Evolutionary conservation across 2,113 vertebrate genomes (phyloP).

Genomic region (Megaleporinus macrocephalus): DNA sequence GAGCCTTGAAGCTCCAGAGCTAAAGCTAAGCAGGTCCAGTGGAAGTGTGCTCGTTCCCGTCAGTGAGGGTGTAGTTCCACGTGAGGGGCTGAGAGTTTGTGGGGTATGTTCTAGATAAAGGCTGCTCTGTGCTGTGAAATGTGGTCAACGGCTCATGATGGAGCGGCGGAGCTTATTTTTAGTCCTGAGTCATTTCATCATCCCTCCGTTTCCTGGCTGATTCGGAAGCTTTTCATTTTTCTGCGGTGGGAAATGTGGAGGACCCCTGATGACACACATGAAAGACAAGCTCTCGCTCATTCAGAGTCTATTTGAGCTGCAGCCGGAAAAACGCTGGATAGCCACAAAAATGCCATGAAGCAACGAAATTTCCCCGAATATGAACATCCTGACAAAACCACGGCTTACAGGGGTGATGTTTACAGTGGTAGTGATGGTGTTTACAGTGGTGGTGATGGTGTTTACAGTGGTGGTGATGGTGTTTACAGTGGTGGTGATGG

Average conservation of each 20-base stretch:
- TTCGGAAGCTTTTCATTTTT: conserved; percentile 44
- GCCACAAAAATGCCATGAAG: background rate
- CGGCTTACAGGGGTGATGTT: background rate
- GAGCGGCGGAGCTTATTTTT: conserved; percentile 12
- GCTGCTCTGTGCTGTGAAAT: background rate
- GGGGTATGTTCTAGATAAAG: background rate
- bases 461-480: too few species aligned
- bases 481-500: too few species aligned
- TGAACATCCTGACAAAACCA: background rate
- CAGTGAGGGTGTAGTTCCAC: background rate
- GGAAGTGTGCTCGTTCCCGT: background rate
- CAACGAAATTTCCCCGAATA: background rate
- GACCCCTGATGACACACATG: conserved; percentile 48
- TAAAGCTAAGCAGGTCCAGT: too few species aligned
- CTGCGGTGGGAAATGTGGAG: conserved; percentile 51
- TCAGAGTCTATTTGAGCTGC: background rate
- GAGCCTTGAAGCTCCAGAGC: too few species aligned
- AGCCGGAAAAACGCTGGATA: background rate
- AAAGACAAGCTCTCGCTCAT: conserved; percentile 53
- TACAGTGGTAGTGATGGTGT: too few species aligned
- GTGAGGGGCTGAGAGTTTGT: background rate
- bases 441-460: too few species aligned
- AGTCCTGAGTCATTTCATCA: conserved; percentile 8
- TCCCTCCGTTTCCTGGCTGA: conserved; percentile 23
- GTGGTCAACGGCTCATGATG: background rate